Conservation (phyloP, 1,140 invertebrate species). For the Cydia splendana region DNA sequence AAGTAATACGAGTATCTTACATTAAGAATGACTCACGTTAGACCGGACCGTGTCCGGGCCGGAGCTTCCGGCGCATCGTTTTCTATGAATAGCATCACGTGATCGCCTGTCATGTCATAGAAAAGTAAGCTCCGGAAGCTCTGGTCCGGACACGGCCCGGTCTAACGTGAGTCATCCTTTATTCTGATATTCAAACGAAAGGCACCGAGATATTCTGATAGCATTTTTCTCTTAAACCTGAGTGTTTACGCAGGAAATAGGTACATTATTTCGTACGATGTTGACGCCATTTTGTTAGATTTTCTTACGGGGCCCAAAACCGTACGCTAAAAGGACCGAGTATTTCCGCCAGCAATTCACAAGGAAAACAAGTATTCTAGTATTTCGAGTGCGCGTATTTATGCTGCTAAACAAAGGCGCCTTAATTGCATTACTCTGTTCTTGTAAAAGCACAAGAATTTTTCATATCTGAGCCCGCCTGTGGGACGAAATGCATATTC, state of each 20-base stretch:
- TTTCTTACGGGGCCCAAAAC: background rate
- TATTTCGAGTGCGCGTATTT: slow-evolving; percentile 11
- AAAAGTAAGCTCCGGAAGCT: no score
- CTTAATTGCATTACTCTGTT: slow-evolving; percentile 28
- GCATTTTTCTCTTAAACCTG: background rate
- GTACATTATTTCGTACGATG: background rate
- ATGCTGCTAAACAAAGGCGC: slow-evolving; percentile 1
- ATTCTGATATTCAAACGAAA: background rate
- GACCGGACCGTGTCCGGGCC: no score
- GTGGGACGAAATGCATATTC: slow-evolving; percentile 22
- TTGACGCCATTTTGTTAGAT: background rate
- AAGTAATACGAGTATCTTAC: background rate
- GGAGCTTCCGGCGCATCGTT: no score
- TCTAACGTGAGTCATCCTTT: no score
- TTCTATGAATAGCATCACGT: no score
- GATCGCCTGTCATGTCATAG: no score
- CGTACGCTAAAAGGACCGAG: background rate
- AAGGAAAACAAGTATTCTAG: slow-evolving; percentile 3
- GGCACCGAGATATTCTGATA: background rate
- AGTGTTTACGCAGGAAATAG: background rate
- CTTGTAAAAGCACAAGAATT: slow-evolving; percentile 11
- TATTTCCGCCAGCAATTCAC: background rate
- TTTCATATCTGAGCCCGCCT: background rate
- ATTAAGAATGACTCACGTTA: no score
- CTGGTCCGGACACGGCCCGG: no score